Base-by-base conservation (phyloP, 1,140 invertebrate genomes). In the Trachymyrmex cornetzi region DNA sequence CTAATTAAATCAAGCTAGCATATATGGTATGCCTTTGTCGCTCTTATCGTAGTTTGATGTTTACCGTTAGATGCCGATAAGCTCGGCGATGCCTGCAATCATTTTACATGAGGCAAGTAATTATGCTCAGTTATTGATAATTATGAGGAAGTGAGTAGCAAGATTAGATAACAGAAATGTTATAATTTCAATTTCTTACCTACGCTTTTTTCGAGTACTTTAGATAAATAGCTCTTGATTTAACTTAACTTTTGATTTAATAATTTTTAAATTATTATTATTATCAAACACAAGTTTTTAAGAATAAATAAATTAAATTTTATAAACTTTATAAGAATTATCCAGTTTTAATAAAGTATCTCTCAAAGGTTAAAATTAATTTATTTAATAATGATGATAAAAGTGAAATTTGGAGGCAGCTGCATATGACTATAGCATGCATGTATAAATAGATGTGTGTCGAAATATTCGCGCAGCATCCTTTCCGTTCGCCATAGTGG, bases 401-500 rank as follows among this genome's bases (percentile, higher is more conserved):
- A 24, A 24, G 24, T 38, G 67, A 48, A 74, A 59, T 82, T 63
- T 61, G 2, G 24, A 59, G 16, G 24, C 69, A 59, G 55, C 30
- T 71, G 24, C 1, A 44, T 14, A 27, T 24, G 34, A 71, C 48
- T 57, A n/a, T 59, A 71, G 30, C 50, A 22, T 6, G 55, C 57
- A 57, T 38, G 77, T 86, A 87, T 89, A 89, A 89, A 89, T 89
- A 89, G 77, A 50, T 19, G 59, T 14, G 30, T 75, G 53, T 64
- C 71, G 77, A 88, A 90, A 90, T 89, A 81, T 81, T 88, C 71
- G 63, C 27, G 89, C 88, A 77, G 74, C 63, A 71, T 88, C 85
- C 88, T 85, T 88, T 92, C 89, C 64, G 90, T 91, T 92, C 91
- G 90, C 89, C 75, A 87, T 85, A 90, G 82, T 86, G 82, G 85